Percentiles rank a stretch among this genome's conserved stretches.
phyloP scores from a whole-genome alignment of 2,888 invertebrate genomes.

The Anaspis maculata region DNA sequence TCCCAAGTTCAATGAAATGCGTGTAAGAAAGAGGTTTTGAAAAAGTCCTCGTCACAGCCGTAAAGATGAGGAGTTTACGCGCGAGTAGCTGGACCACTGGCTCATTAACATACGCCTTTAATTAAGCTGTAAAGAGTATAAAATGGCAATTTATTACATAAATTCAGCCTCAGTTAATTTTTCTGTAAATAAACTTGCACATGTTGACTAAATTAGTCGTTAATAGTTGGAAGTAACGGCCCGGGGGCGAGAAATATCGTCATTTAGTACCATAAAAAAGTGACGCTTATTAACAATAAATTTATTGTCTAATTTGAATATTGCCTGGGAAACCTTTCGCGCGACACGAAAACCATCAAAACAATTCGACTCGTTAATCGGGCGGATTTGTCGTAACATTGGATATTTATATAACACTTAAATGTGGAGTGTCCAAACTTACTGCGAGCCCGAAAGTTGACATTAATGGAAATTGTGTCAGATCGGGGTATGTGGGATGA shows the following conservation, averaged over 20 bases:
- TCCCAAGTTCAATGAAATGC: too few relatives aligned
- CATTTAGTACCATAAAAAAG: constrained; percentile 14
- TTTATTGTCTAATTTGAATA: constrained; percentile 16
- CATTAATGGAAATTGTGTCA: constrained; percentile 1
- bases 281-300: constrained; percentile 16
- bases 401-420: constrained; percentile 3
- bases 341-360: constrained; percentile 2
- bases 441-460: not conserved
- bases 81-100: constrained; percentile 10
- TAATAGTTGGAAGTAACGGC: constrained; percentile 16
- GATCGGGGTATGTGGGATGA: constrained; percentile 7
- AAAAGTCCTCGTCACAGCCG: not conserved
- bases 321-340: constrained; percentile 8
- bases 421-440: too few relatives aligned
- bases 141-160: constrained; percentile 18
- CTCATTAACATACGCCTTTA: constrained; percentile 17
- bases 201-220: constrained; percentile 17
- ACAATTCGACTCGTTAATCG: constrained; percentile 5
- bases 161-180: constrained; percentile 16
- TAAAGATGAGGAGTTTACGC: constrained; percentile 10
- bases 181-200: constrained; percentile 16
- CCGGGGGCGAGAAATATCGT: constrained; percentile 16
- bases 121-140: constrained; percentile 18
- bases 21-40: too few relatives aligned
- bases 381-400: constrained; percentile 7